Evolutionary conservation across 2,113 vertebrate species (phyloP).

Genomic region (Merops nubicus): DNA sequence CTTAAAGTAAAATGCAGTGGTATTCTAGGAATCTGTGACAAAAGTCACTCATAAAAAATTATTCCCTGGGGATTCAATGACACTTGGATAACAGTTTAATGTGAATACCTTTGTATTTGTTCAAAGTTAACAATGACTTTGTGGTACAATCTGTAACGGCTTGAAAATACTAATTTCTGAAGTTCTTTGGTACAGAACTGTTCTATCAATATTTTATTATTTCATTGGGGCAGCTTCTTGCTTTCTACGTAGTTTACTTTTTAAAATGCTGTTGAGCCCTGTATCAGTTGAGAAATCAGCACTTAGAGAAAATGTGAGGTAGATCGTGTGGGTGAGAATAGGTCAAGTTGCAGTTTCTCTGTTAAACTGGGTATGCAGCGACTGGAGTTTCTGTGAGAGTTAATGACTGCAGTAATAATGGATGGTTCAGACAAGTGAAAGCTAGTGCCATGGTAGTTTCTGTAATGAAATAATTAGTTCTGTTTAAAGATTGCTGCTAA

Average conservation of each 20-base stretch:
- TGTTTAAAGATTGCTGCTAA: slow-evolving; percentile 54
- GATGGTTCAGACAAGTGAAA: slow-evolving; percentile 42
- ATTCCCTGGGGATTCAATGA: background rate
- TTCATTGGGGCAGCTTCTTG: background rate
- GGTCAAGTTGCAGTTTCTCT: background rate
- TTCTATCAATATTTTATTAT: background rate
- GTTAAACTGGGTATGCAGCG: accelerated
- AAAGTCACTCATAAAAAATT: background rate
- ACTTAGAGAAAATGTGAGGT: background rate
- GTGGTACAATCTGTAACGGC: background rate
- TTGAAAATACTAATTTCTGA: background rate
- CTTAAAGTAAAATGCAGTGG: background rate
- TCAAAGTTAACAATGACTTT: background rate
- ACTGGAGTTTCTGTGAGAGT: background rate
- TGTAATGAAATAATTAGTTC: slow-evolving; percentile 60
- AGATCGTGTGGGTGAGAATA: background rate
- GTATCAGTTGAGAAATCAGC: background rate
- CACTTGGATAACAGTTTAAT: background rate
- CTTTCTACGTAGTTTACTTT: background rate
- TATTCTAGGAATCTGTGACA: background rate
- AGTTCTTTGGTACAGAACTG: background rate
- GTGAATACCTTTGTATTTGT: background rate
- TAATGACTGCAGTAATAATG: background rate
- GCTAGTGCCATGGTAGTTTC: slow-evolving; percentile 23
- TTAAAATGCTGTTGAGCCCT: background rate